Conservation (phyloP, 2,113 vertebrate species). For the Sphaerodactylus townsendi region DNA sequence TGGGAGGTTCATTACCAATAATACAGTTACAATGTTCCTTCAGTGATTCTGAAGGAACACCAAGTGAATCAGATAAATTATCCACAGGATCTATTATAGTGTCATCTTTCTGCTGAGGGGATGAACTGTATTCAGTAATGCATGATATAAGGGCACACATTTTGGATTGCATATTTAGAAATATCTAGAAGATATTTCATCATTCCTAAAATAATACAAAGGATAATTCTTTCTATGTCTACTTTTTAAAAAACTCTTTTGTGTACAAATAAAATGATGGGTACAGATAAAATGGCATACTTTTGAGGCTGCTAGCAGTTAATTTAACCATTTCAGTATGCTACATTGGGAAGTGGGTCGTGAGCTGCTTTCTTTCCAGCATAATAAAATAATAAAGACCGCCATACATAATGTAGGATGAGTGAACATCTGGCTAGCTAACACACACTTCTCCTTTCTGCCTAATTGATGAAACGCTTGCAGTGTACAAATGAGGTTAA, state of each 20-base stretch:
- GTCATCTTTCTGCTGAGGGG: constrained; percentile 40
- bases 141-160: constrained; percentile 13
- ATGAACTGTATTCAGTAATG: not conserved
- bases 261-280: constrained; percentile 3
- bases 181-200: not conserved
- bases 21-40: constrained; percentile 4
- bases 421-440: constrained; percentile 10
- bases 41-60: not conserved
- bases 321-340: constrained; percentile 24
- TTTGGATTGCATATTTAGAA: not conserved
- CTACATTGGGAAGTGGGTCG: constrained; percentile 13
- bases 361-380: constrained; percentile 29
- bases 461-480: not conserved
- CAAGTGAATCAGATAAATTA: constrained; percentile 40
- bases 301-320: not conserved
- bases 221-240: constrained; percentile 18
- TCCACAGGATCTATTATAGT: not conserved
- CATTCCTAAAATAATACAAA: constrained; percentile 24
- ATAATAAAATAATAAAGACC: constrained; percentile 26
- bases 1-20: constrained; percentile 28
- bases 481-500: not conserved
- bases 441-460: not conserved
- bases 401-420: constrained; percentile 23
- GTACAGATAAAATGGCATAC: constrained; percentile 1
- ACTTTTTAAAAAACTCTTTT: not conserved